Base-by-base conservation (phyloP, 2,888 invertebrate species). In the Zele albiditarsus region DNA sequence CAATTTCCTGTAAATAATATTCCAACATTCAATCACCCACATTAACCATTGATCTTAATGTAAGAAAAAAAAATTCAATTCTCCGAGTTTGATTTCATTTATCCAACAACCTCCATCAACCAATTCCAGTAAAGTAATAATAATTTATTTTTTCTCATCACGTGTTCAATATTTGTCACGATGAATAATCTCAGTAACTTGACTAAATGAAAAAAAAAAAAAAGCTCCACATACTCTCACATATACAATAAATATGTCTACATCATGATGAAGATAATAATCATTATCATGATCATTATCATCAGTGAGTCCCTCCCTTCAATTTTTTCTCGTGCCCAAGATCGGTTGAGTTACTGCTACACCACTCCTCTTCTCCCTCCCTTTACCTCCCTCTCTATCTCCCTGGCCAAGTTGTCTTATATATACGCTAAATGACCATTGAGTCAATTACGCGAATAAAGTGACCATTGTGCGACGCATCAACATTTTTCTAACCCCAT, bases 391-490 rank as follows among this genome's bases (percentile, higher is more conserved):
- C 33, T 58, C 62, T 28, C 74, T 63, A 66, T 74, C 72, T 66
- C 73, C 72, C 73, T 68, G 46, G 57, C 33, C 71, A 16, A 53
- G 58, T 69, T 73, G 77, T 27, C 57, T 53, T 72, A 72, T 74
- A 74, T 65, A 71, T 80, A 79, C 80, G 82, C 83, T 85, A 85
- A 87, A 86, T 84, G 86, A 82, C 85, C 86, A 86, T 87, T 86
- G 85, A 87, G 85, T 86, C 88, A 88, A 88, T 88, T 87, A 88
- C 83, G 83, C 84, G 84, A 83, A 85, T 87, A 86, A 86, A 87
- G 86, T 85, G 85, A 84, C 85, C 86, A 87, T 87, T 87, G 86
- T 87, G 81, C 80, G 82, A 80, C 81, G 83, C 82, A 84, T 83
- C 84, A 82, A 81, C 84, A 86, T 87, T 87, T 87, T 87, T 86